Evolutionary conservation across 2,888 invertebrate species (phyloP), one percentile per base, ranked within the genome.

Genomic region (Andrena fulva): DNA sequence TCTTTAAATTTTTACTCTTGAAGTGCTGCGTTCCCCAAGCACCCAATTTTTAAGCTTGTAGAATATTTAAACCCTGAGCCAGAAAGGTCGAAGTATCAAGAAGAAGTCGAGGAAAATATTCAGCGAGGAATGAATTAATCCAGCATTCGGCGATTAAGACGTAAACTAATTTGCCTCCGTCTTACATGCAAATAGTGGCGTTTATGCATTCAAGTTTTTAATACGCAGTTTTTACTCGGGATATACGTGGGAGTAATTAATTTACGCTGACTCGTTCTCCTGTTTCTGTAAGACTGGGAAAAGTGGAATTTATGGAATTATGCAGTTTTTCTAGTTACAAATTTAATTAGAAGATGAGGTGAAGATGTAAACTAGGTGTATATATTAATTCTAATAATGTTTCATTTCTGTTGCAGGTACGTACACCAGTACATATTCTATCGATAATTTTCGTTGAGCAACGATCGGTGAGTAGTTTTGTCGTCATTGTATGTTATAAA

Each of bases 351-450:
- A 52, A 52, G n/a, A 52, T 31, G 8, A n/a, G 52, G 5, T 4
- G 2, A 66, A 66, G 16, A 62, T 62, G 33, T 29, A 7, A 50
- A 50, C 66, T 20, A 27, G 2, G 6, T 29, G 16, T n/a, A 16
- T 50, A 27, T 50, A 10, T 31, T 31, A n/a, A 52, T 59, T 67
- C 16, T 56, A 73, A 73, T 42, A 8, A 27, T 24, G 3, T 68
- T 33, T n/a, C 5, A 10, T 75, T 56, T 64, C 27, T 77, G 74
- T 77, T 77, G n/a, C 64, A 77, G 77, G 77, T 77, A 77, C 12
- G 77, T 77, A 76, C 1, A 6, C 1, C 8, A 10, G 1, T 0
- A 7, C 6, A n/a, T 6, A 33, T 0, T 33, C 2, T 12, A 29
- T 48, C 59, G 0, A 24, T 20, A 27, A 62, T 29, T 27, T 33